These are phyloP conservation scores for Sisyra nigra DNA, from an alignment of 2,888 invertebrate genomes.

Conservation along the genomic window DNA sequence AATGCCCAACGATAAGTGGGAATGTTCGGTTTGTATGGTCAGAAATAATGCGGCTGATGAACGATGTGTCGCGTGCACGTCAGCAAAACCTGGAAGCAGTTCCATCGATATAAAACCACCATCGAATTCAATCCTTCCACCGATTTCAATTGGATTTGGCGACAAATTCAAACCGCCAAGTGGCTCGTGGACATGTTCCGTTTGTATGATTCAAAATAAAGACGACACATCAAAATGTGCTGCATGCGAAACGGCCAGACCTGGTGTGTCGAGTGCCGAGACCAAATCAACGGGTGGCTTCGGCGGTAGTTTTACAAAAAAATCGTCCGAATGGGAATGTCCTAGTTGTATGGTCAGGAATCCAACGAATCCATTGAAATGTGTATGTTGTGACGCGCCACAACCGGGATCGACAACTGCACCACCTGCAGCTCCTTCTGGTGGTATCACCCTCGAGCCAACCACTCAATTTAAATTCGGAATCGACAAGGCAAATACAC, in stretches of 20 bases:
- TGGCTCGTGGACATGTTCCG: constrained; percentile 35
- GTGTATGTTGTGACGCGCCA: constrained; percentile 39
- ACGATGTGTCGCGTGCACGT: constrained; percentile 36
- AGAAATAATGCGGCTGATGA: constrained; percentile 29
- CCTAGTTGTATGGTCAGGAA: constrained; percentile 42
- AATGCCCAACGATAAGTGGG: constrained; percentile 32
- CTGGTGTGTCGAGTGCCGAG: constrained; percentile 15
- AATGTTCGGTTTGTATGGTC: constrained; percentile 39
- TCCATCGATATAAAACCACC: constrained; percentile 3
- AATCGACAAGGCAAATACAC: constrained; percentile 5
- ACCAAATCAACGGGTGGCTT: constrained; percentile 11
- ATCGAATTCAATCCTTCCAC: constrained; percentile 5
- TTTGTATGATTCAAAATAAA: constrained; percentile 38
- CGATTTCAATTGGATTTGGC: background rate
- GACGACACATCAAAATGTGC: constrained; percentile 28
- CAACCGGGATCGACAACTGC: constrained; percentile 26
- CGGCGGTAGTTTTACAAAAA: constrained; percentile 15
- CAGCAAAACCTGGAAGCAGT: constrained; percentile 26
- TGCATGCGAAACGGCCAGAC: constrained; percentile 34
- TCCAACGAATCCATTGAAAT: constrained; percentile 27
- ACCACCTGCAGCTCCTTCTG: background rate
- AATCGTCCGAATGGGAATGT: constrained; percentile 37
- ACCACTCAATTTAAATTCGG: constrained; percentile 4
- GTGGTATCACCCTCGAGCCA: background rate
- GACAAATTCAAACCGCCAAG: background rate